phyloP scores from a whole-genome alignment of 2,113 vertebrate genomes.

The Paraplagusia blochii region DNA sequence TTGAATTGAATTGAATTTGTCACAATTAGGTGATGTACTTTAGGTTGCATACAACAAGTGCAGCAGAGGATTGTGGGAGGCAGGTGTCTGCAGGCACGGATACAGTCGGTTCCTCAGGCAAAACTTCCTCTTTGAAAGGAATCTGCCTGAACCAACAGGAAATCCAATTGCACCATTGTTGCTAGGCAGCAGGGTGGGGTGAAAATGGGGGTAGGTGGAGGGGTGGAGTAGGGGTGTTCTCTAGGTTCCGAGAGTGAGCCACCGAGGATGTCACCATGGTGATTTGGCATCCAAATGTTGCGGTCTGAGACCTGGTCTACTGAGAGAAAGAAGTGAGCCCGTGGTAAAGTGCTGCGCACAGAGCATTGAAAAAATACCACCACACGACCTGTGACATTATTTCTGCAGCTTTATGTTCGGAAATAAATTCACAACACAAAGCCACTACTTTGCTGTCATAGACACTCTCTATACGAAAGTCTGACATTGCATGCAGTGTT shows the following conservation, averaged over 20 bases:
- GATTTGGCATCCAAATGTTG: constrained; percentile 76
- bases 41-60: constrained; percentile 5
- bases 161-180: constrained; percentile 75
- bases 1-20: too few species aligned
- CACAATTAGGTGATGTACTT: too few species aligned
- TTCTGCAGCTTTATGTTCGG: constrained; percentile 2
- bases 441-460: background rate
- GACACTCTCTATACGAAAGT: background rate
- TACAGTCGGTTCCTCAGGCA: constrained; percentile 44
- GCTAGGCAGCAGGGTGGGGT: constrained; percentile 66
- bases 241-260: constrained; percentile 70
- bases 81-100: background rate
- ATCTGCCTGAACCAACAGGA: constrained; percentile 69
- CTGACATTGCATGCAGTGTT: background rate
- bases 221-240: constrained; percentile 50
- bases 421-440: constrained; percentile 3
- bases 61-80: constrained; percentile 16
- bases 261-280: constrained; percentile 76
- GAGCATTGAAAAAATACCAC: constrained; percentile 47
- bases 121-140: constrained; percentile 72
- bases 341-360: constrained; percentile 33
- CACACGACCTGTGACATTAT: constrained; percentile 28
- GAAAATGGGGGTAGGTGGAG: background rate
- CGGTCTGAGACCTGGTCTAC: constrained; percentile 72
- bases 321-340: constrained; percentile 63